phyloP scores from a whole-genome alignment of 2,888 invertebrate species.

The Drosophila lutescens region DNA sequence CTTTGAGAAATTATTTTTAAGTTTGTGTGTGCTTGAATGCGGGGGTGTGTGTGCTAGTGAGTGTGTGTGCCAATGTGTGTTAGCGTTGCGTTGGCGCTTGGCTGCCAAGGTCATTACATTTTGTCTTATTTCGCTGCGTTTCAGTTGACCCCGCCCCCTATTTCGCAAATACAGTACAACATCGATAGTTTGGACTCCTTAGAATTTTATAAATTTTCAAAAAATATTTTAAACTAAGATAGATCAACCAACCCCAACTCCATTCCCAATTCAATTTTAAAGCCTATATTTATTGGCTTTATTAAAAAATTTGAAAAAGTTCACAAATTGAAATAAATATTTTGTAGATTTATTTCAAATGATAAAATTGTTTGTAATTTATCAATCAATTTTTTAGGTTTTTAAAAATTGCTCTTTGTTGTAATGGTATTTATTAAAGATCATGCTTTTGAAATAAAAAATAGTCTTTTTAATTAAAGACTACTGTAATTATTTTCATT shows the following conservation, averaged over 20 bases:
- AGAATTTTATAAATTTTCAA: neutral
- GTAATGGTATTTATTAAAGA: no score
- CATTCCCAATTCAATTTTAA: no score
- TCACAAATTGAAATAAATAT: no score
- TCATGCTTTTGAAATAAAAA: no score
- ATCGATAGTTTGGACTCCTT: neutral
- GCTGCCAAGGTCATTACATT: slow-evolving; percentile 73
- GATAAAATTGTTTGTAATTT: no score
- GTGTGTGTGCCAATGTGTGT: slow-evolving; percentile 41
- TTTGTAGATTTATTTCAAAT: no score
- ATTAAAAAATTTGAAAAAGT: neutral
- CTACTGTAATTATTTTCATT: no score
- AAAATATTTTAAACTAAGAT: neutral
- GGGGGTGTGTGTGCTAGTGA: slow-evolving; percentile 17
- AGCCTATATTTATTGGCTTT: no score
- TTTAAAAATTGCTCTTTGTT: no score
- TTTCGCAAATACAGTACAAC: slow-evolving; percentile 14
- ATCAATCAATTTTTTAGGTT: no score
- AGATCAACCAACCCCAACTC: no score
- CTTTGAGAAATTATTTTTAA: slow-evolving; percentile 78
- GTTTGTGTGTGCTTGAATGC: slow-evolving; percentile 53
- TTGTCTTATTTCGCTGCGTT: slow-evolving; percentile 66
- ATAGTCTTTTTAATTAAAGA: no score
- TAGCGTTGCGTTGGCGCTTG: slow-evolving; percentile 45
- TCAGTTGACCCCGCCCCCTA: slow-evolving; percentile 13